Percentiles rank a stretch among this genome's conserved stretches.
These are phyloP conservation scores for Platypus cylindrus DNA, from an alignment of 2,888 invertebrate species.

Conservation along the genomic window DNA sequence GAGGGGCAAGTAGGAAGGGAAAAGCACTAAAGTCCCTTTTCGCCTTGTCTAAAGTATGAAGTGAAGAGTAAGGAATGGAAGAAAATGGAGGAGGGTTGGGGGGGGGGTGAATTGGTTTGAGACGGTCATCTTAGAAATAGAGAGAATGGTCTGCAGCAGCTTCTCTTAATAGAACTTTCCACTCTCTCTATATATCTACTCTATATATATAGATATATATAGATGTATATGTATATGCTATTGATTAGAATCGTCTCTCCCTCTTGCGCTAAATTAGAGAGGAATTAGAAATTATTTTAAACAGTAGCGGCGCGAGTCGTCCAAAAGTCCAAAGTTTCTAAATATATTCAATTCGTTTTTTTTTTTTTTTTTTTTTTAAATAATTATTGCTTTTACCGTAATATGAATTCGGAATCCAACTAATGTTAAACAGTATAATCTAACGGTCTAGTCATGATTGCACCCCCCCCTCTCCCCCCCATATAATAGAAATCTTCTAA, in stretches of 20 bases:
- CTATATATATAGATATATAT: no score
- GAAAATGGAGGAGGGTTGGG: slow-evolving; percentile 4
- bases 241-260: slow-evolving; percentile 32
- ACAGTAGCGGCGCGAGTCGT: slow-evolving; percentile 12
- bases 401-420: no score
- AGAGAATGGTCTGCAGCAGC: slow-evolving; percentile 17
- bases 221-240: slow-evolving; percentile 28
- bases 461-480: background rate
- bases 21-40: slow-evolving; percentile 11
- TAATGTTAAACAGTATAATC: no score
- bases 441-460: no score
- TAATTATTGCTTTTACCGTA: no score
- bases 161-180: slow-evolving; percentile 21
- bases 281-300: slow-evolving; percentile 25
- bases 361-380: no score
- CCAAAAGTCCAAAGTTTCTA: no score
- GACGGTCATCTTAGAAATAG: slow-evolving; percentile 22
- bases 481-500: slow-evolving; percentile 14
- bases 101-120: slow-evolving; percentile 9
- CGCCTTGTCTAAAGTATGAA: background rate
- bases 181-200: no score
- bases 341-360: no score
- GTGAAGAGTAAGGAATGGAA: slow-evolving; percentile 3
- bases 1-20: slow-evolving; percentile 31
- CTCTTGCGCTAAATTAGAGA: slow-evolving; percentile 26